Base-by-base conservation (phyloP, 2,113 vertebrate genomes). In the Lepisosteus osseus region DNA sequence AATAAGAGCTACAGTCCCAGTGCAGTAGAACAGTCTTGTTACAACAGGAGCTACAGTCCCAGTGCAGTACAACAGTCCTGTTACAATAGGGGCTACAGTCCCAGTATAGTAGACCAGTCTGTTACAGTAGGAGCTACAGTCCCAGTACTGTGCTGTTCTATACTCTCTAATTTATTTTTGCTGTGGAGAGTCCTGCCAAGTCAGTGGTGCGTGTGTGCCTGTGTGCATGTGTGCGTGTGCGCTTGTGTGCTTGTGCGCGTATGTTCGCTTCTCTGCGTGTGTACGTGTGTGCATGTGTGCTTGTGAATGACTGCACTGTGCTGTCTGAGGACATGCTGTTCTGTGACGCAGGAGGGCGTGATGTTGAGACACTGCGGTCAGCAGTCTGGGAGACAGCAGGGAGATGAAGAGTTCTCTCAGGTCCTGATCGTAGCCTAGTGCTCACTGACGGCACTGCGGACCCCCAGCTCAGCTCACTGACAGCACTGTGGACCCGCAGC, bases 301-400 rank as follows among this genome's bases (percentile, higher is more conserved):
- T 70, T 63, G 69, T 86, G 79, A 86, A 86, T 86, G 80, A 71
- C 77, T 72, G 72, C 75, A 74, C 86, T 86, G 84, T 82, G 64
- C 83, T 78, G 77, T 68, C 69, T 76, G 57, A 14, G 76, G 80
- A 73, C 77, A 84, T 68, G 76, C 82, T 82, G 80, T 80, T 86
- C 79, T 85, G 78, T 83, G 78, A 87, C 74, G 40, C 85, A 87
- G 78, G 76, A 72, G 71, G 61, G 69, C 68, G 65, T 61, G 76
- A 65, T 68, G 74, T 72, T 82, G 54, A 68, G 72, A 68, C 63
- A 14, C 42, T 42, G n/a, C n/a, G 5, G 57, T 57, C 57, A 40
- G 43, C 13, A 40, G n/a, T 17, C 15, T n/a, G 54, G 44, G 42
- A 69, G 17, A 17, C 41, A 47, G 62, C 45, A 54, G 42, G 59